Conservation (phyloP, 1,140 invertebrate species). For the Drosophila seguyi region DNA sequence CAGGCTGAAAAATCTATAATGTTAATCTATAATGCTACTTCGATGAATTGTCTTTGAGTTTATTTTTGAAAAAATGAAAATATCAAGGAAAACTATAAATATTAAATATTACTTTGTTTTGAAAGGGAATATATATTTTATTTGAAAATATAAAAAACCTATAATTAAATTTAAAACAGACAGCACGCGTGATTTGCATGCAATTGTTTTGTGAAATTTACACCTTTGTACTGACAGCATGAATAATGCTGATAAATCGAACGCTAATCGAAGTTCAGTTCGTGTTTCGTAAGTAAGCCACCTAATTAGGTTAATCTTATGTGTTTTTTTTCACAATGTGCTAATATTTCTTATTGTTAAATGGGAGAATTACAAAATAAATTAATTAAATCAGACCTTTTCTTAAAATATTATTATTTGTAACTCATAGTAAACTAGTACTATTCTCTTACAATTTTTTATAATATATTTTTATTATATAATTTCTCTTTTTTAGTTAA, state of each 20-base stretch:
- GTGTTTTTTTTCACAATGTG: no score
- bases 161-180: background rate
- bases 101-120: no score
- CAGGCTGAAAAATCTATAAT: constrained; percentile 7
- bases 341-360: background rate
- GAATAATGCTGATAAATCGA: constrained; percentile 30
- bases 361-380: background rate
- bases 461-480: no score
- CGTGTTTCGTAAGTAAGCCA: background rate
- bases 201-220: constrained; percentile 6
- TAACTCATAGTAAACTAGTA: no score
- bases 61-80: background rate
- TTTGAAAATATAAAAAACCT: background rate
- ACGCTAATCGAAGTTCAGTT: constrained; percentile 8
- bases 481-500: no score
- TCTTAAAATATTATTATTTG: no score
- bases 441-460: no score
- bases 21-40: background rate
- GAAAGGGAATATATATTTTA: background rate
- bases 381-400: background rate
- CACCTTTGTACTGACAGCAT: constrained; percentile 31
- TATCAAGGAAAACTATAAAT: background rate
- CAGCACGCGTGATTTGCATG: constrained; percentile 22
- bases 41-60: background rate
- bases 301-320: background rate